Percentiles rank a stretch among this genome's conserved stretches.
Evolutionary conservation across 2,888 invertebrate species (phyloP).

Genomic region (Troides oblongomaculatus): DNA sequence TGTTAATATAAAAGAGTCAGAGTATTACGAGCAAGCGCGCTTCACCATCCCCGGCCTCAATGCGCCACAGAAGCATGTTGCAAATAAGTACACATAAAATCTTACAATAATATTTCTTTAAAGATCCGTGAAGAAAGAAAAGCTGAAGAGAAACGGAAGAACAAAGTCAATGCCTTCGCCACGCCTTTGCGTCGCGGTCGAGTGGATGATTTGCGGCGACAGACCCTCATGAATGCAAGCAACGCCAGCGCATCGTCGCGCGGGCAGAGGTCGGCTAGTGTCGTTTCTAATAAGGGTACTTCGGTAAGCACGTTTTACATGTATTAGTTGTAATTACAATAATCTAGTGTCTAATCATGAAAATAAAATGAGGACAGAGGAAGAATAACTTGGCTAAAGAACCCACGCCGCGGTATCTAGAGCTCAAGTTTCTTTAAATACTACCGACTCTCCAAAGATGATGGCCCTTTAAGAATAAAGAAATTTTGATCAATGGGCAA

Average conservation of each 20-base stretch:
- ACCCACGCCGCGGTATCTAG: too few species aligned
- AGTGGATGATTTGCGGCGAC: conserved; percentile 53
- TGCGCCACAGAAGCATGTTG: too few species aligned
- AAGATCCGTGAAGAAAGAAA: conserved; percentile 74
- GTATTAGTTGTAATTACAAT: neutral
- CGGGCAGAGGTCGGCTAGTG: conserved; percentile 60
- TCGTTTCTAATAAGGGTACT: conserved; percentile 55
- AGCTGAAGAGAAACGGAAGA: conserved; percentile 68
- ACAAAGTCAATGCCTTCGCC: conserved; percentile 62
- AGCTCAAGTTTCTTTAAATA: too few species aligned
- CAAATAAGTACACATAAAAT: too few species aligned
- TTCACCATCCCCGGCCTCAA: too few species aligned
- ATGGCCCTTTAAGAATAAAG: too few species aligned
- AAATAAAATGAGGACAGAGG: too few species aligned
- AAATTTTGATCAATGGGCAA: too few species aligned
- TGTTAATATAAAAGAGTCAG: too few species aligned
- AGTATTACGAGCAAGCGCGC: too few species aligned
- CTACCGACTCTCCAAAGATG: too few species aligned
- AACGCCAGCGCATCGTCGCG: conserved; percentile 70
- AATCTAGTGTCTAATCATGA: neutral
- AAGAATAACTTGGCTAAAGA: too few species aligned
- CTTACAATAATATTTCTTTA: neutral
- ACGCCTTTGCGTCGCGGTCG: conserved; percentile 62
- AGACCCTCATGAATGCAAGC: conserved; percentile 68
- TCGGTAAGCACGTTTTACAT: conserved; percentile 45